Conservation (phyloP, 2,113 vertebrate species). For the Aepyceros melampus region DNA sequence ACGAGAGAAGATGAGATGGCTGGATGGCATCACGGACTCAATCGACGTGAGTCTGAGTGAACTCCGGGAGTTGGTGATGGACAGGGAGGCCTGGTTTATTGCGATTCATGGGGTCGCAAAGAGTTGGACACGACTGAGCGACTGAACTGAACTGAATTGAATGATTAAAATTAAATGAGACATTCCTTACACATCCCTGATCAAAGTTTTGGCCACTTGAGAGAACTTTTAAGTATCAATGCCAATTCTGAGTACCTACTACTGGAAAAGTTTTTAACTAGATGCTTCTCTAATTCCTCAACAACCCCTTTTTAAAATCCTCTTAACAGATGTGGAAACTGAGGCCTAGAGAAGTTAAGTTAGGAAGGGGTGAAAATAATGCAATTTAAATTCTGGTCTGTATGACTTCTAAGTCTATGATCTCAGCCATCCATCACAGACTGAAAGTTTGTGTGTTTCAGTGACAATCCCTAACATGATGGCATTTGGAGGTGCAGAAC, state of each 20-base stretch:
- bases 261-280: background rate
- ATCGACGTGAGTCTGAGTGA: too few relatives aligned
- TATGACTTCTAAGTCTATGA: background rate
- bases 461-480: background rate
- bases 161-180: background rate
- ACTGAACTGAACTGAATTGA: too few relatives aligned
- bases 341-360: background rate
- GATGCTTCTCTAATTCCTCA: background rate
- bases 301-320: background rate
- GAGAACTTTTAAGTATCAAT: background rate
- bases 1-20: too few relatives aligned
- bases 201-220: background rate
- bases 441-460: background rate
- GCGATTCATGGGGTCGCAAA: too few relatives aligned
- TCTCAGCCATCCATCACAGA: background rate
- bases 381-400: background rate
- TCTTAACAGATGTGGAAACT: background rate
- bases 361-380: background rate
- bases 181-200: background rate
- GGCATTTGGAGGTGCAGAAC: background rate
- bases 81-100: too few relatives aligned
- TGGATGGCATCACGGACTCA: too few relatives aligned
- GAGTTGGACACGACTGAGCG: too few relatives aligned
- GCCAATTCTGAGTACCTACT: background rate
- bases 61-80: too few relatives aligned